Evolutionary conservation across 2,113 vertebrate genomes (phyloP), one percentile per base, ranked within the genome.

Genomic region (Phoenicopterus ruber): DNA sequence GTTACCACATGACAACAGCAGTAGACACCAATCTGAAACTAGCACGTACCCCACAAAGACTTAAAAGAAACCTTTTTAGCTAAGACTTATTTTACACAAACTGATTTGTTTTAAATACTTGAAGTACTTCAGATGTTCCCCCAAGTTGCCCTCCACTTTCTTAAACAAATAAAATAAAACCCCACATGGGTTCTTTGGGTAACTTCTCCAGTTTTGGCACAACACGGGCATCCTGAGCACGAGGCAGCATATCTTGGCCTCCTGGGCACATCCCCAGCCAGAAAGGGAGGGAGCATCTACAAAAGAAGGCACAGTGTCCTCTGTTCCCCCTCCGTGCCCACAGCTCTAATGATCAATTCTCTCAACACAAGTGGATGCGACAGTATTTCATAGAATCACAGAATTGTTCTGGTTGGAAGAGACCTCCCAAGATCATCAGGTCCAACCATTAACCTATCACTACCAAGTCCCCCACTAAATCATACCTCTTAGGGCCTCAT

Each of bases 251-350:
- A 16, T 31, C n/a, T 13, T 6, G 1, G 13, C 22, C 29, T 6
- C 36, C 58, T 3, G 1, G 13, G 21, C 24, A 29, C 11, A 19
- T 16, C 28, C 38, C 62, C 42, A 83, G 36, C 7, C 42, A 40
- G 15, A 31, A 44, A 24, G 6, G 11, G 25, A 61, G 21, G 29
- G 13, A 72, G 3, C 12, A 16, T 0, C 2, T 12, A 6, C 18
- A 47, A 42, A 42, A 42, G 54, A n/a, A 52, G n/a, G 49, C 16
- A 38, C 22, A 17, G 14, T 1, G 9, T n/a, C n/a, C 50, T 50
- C 59, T 17, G 38, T 20, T n/a, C 69, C 21, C 18, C 32, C 29
- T 29, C 80, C 5, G 0, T 3, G 17, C 1, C 20, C 13, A 10
- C 31, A 69, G 24, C 40, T 49, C 34, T 42, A 63, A 7, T 6